phyloP scores from a whole-genome alignment of 1,140 invertebrate genomes.

The Ips typographus region DNA sequence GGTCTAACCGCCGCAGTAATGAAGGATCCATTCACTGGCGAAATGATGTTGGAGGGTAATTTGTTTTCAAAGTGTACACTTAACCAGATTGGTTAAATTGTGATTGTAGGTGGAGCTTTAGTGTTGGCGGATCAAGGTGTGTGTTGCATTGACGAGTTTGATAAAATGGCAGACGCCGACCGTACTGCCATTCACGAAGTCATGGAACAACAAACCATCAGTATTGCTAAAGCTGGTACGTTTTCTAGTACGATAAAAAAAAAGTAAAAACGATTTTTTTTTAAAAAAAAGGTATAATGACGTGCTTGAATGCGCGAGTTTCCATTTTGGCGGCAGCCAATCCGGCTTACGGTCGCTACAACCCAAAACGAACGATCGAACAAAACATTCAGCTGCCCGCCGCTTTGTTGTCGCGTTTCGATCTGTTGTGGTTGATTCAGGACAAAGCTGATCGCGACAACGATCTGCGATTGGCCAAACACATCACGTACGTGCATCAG shows the following conservation, averaged over 20 bases:
- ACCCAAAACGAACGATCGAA: slow-evolving; percentile 91
- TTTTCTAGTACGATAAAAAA: not conserved
- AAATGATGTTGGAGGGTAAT: slow-evolving; percentile 90
- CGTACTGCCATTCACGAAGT: slow-evolving; percentile 98
- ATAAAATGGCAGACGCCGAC: slow-evolving; percentile 98
- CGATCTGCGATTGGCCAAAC: slow-evolving; percentile 91
- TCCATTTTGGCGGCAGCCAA: slow-evolving; percentile 99
- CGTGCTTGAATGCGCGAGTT: slow-evolving; percentile 93
- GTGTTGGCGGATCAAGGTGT: slow-evolving; percentile 97
- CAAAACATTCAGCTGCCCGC: slow-evolving; percentile 98
- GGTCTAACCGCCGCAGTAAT: slow-evolving; percentile 97
- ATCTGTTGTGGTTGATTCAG: slow-evolving; percentile 96
- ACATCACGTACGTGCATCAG: slow-evolving; percentile 98
- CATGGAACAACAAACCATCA: slow-evolving; percentile 99
- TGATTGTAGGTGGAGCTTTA: slow-evolving; percentile 75
- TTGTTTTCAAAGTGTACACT: not conserved
- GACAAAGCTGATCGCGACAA: slow-evolving; percentile 92
- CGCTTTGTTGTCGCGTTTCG: slow-evolving; percentile 96
- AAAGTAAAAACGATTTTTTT: slow-evolving; percentile 69
- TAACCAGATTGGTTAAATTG: slow-evolving; percentile 6
- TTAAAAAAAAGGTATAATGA: slow-evolving; percentile 81
- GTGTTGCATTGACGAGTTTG: slow-evolving; percentile 99
- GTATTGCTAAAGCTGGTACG: slow-evolving; percentile 86
- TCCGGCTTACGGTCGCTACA: slow-evolving; percentile 97
- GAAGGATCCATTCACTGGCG: slow-evolving; percentile 96